Percentiles rank a stretch among this genome's conserved stretches.
These are phyloP conservation scores for Amblyornis subalaris DNA, from an alignment of 2,113 vertebrate genomes.

Conservation along the genomic window DNA sequence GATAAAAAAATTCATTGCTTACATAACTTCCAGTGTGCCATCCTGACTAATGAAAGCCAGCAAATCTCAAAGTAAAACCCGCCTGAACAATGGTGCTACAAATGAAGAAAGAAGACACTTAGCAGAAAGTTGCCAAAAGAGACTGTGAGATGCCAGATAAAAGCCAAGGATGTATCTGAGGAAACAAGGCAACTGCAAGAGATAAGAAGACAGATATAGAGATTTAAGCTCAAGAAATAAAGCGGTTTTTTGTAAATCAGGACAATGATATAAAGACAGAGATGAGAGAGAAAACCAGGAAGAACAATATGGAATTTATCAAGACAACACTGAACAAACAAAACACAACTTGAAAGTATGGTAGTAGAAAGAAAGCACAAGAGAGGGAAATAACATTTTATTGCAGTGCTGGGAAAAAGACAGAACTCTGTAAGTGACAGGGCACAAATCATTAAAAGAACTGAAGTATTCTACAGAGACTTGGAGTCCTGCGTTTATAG, in stretches of 20 bases:
- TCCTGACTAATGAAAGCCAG: not conserved
- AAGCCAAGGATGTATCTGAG: not conserved
- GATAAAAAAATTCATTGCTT: not conserved
- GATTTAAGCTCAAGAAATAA: conserved; percentile 34
- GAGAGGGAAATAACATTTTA: conserved; percentile 20
- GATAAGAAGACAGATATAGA: not conserved
- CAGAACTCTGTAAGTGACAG: conserved; percentile 23
- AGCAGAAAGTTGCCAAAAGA: conserved; percentile 40
- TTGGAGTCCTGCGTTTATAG: conserved; percentile 24
- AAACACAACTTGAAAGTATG: conserved; percentile 35
- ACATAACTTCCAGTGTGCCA: not conserved
- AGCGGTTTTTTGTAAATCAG: conserved; percentile 21
- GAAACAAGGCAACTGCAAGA: conserved; percentile 24
- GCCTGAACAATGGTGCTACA: not conserved
- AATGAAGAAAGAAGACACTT: conserved; percentile 16
- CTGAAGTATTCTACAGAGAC: conserved; percentile 60
- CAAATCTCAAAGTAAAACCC: not conserved
- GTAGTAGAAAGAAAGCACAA: conserved; percentile 3
- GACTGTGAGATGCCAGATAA: conserved; percentile 35
- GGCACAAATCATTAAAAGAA: conserved; percentile 53
- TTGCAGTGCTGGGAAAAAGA: not conserved
- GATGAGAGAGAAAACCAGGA: conserved; percentile 6
- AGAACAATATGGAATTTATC: conserved; percentile 38
- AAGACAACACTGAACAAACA: conserved; percentile 19
- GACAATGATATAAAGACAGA: not conserved